Evolutionary conservation across 2,797 vertebrate genomes (phyloP), one percentile per base, ranked within the genome.

Genomic region (Neosilurus mollespiculum): DNA sequence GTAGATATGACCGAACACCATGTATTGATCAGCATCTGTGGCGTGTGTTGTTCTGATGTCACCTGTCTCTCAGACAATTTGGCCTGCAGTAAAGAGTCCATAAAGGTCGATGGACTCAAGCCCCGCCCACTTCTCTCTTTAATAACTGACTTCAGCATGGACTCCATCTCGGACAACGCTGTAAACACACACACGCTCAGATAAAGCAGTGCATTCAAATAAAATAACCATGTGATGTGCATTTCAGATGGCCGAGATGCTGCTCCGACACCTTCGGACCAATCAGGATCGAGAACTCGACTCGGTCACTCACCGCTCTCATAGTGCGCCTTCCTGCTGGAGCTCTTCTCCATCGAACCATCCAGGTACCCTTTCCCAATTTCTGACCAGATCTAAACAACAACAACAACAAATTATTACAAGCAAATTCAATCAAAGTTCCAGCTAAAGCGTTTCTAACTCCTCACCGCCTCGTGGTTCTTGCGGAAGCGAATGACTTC

Each of bases 341-440:
- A 85, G 90, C 94, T 98, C 92, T 97, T 98, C 91, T 98, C 97
- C 89, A 98, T 89, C 43, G 98, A 98, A 1, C 97, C 98, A 81
- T 99, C 98, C 91, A 99, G 89, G 90, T 96, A 99, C 78, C 97
- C 98, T 87, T 96, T 98, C 30, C 97, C 97, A 30, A 99, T 97
- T 90, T 99, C 98, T 3, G 96, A 96, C 98, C 98, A 99, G 89
- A 99, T 96, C 98, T 99, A 90, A 26, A 62, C 9, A 11, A 14
- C 5, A 61, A 34, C 37, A 73, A 71, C 51, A 43, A 10, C 22
- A 56, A 64, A 10, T 62, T 18, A n/a, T 58, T 16, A 61, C 20
- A 43, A n/a, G 2, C 0, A 18, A 43, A 43, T 1, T 14, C 20
- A 77, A 77, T 14, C 56, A 15, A 0, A 6, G 12, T 30, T 16